Evolutionary conservation across 2,797 vertebrate species (phyloP).

Genomic region (Micropoecilia bifurca): DNA sequence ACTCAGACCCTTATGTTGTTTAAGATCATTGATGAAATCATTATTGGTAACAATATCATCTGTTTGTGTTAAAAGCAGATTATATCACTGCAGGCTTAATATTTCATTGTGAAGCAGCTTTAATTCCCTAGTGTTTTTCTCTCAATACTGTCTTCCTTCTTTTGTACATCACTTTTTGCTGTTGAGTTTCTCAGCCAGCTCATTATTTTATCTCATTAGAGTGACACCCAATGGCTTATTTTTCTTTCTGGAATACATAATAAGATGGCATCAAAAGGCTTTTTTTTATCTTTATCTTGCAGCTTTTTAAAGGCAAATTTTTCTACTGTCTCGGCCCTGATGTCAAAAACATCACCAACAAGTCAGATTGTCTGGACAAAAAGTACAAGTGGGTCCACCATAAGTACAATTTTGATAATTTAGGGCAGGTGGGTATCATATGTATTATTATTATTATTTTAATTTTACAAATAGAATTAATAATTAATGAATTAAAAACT

Average conservation of each 20-base stretch:
- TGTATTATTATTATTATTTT: neutral
- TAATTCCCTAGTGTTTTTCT: neutral
- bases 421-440: constrained; percentile 88
- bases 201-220: constrained; percentile 41
- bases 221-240: constrained; percentile 2
- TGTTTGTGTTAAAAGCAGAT: neutral
- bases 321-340: constrained; percentile 94
- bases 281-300: constrained; percentile 35
- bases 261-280: constrained; percentile 15
- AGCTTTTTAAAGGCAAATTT: constrained; percentile 99
- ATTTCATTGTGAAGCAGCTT: neutral
- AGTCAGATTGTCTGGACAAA: constrained; percentile 92
- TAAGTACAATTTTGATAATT: constrained; percentile 98
- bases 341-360: constrained; percentile 96
- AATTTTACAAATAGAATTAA: neutral
- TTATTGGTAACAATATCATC: neutral
- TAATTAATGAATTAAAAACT: neutral
- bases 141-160: constrained; percentile 13
- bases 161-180: constrained; percentile 12
- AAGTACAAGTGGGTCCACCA: constrained; percentile 98
- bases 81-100: neutral
- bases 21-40: too few species aligned
- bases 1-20: neutral
- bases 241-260: constrained; percentile 20
- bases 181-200: constrained; percentile 34